A percentile compares a stretch with the other conserved stretches of the same genome.
phyloP scores from a whole-genome alignment of 2,888 invertebrate genomes.

The Polymixis lichenea region DNA sequence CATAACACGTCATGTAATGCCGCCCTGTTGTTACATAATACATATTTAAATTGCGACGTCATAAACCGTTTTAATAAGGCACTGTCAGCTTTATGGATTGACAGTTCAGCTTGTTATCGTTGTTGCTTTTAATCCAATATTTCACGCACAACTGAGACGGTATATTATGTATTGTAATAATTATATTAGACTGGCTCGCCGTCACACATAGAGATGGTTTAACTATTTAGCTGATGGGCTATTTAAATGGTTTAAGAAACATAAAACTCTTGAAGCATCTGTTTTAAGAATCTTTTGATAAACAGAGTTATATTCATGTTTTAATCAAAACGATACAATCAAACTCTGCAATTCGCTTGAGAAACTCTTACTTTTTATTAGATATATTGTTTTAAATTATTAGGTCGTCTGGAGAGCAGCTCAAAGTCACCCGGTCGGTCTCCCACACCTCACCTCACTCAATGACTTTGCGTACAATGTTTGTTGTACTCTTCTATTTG shows the following conservation, averaged over 20 bases:
- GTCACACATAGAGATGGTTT: neutral
- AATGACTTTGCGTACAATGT: constrained; percentile 68
- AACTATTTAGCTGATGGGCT: constrained; percentile 13
- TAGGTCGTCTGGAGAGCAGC: constrained; percentile 86
- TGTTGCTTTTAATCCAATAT: constrained; percentile 49
- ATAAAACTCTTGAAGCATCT: neutral
- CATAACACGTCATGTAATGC: constrained; percentile 44
- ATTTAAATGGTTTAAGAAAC: constrained; percentile 9
- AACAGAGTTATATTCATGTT: no score
- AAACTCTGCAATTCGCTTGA: constrained; percentile 50
- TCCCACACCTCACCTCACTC: constrained; percentile 75
- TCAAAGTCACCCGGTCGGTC: constrained; percentile 84
- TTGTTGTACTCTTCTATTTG: constrained; percentile 60
- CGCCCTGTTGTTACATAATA: constrained; percentile 50
- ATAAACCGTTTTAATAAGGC: constrained; percentile 56
- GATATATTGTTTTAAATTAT: constrained; percentile 77
- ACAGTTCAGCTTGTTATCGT: constrained; percentile 53
- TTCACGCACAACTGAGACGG: constrained; percentile 30
- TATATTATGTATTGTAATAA: constrained; percentile 19
- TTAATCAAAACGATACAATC: constrained; percentile 51
- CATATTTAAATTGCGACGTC: constrained; percentile 52
- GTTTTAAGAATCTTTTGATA: constrained; percentile 26
- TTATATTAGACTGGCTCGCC: constrained; percentile 14
- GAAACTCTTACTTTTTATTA: constrained; percentile 64
- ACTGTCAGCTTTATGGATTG: constrained; percentile 51